Conservation (phyloP, 2,113 vertebrate species). For the Pedetes capensis region DNA sequence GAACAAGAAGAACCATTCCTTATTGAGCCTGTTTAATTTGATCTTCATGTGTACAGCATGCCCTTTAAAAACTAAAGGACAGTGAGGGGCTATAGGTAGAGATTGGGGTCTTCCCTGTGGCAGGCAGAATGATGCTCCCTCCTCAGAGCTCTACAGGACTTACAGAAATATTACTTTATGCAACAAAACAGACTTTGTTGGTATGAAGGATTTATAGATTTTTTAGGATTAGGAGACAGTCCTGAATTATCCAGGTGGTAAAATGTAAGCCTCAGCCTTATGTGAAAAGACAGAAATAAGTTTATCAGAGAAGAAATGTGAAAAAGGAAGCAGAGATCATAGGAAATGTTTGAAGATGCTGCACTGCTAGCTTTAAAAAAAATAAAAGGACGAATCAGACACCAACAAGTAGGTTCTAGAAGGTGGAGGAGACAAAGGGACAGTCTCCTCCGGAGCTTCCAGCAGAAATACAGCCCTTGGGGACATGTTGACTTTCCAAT, state of each 20-base stretch:
- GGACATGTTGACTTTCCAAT: not conserved
- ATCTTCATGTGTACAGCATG: too few relatives aligned
- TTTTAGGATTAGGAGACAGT: not conserved
- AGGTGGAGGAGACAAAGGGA: too few relatives aligned
- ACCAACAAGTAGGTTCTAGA: rapidly evolving
- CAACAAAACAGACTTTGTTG: not conserved
- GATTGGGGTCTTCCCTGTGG: not conserved
- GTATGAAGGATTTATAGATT: not conserved
- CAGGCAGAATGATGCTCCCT: not conserved
- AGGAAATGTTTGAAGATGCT: not conserved
- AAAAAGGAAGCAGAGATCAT: not conserved
- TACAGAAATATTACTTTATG: not conserved
- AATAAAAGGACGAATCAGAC: too few relatives aligned
- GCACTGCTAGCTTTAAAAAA: not conserved
- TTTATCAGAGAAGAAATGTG: not conserved
- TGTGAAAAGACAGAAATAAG: not conserved
- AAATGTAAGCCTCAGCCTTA: not conserved
- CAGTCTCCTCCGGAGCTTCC: not conserved
- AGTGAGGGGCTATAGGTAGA: not conserved
- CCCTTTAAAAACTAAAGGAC: not conserved
- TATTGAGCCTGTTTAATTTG: not conserved
- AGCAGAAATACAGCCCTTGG: not conserved
- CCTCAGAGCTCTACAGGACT: not conserved
- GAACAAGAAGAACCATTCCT: not conserved
- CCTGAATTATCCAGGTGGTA: not conserved